Conservation (phyloP, 92 coral and sea anemone genomes). For the Palythoa heliodiscus region DNA sequence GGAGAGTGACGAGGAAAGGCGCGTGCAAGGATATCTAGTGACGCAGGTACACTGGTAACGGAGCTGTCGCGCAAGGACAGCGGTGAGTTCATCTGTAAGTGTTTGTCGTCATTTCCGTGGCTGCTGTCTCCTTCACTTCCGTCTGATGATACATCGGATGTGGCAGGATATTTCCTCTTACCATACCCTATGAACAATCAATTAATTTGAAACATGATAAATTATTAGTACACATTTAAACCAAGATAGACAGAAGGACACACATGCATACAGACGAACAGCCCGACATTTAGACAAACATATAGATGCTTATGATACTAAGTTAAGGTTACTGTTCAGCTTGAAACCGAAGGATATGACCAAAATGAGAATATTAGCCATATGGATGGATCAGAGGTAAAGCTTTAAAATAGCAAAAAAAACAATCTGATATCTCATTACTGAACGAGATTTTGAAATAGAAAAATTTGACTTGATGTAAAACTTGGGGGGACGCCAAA, state of each 20-base stretch:
- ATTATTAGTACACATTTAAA: neutral
- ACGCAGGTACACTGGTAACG: constrained; percentile 61
- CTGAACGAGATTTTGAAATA: no score
- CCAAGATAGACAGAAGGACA: neutral
- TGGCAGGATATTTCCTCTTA: constrained; percentile 14
- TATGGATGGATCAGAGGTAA: no score
- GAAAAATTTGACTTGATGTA: no score
- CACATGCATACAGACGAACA: neutral
- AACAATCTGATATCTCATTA: no score
- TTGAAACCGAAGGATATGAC: no score
- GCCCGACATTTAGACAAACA: neutral
- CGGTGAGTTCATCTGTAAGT: constrained; percentile 61
- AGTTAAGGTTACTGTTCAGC: no score
- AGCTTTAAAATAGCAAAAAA: no score
- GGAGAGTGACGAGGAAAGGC: constrained; percentile 82
- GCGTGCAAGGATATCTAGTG: constrained; percentile 78
- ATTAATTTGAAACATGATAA: neutral
- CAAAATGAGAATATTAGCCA: no score
- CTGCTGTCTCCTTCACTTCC: constrained; percentile 43
- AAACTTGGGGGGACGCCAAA: no score
- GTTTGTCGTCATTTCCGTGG: constrained; percentile 42
- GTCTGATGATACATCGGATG: constrained; percentile 35
- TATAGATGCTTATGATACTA: neutral
- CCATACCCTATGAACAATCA: constrained; percentile 5
- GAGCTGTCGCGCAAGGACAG: constrained; percentile 66